A percentile compares a stretch with the other conserved stretches of the same genome.
phyloP scores from a whole-genome alignment of 2,797 vertebrate species.

The Sebastes jordani region DNA sequence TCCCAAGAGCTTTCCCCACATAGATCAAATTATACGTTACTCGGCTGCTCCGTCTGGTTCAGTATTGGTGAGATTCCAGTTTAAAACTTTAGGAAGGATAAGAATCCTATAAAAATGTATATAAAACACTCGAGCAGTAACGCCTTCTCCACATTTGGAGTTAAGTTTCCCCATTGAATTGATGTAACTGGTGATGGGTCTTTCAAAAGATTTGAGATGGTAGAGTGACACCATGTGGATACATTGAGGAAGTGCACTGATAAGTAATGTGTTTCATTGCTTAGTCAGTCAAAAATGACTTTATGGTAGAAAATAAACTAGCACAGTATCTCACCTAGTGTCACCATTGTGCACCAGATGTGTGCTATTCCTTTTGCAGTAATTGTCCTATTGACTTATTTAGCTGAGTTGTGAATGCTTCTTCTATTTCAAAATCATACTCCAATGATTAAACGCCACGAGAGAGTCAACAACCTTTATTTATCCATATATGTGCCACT shows the following conservation, averaged over 20 bases:
- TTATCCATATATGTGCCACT: conserved; percentile 87
- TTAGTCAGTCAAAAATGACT: not conserved
- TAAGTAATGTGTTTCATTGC: not conserved
- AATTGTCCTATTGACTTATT: not conserved
- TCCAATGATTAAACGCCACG: conserved; percentile 49
- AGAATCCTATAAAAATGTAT: not conserved
- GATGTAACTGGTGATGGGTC: not conserved
- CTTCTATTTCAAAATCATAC: not conserved
- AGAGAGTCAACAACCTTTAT: conserved; percentile 88
- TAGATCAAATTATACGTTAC: not conserved
- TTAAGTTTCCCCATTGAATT: not conserved
- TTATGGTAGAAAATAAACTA: not conserved
- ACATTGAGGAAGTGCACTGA: not conserved
- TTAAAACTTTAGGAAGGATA: not conserved
- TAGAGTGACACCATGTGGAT: conserved; percentile 66
- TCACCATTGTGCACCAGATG: not conserved
- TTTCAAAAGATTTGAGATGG: not conserved
- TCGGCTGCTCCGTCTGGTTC: not conserved
- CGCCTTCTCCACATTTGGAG: not conserved
- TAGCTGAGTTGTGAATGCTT: not conserved
- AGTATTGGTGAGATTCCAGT: not conserved
- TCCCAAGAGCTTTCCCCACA: not conserved
- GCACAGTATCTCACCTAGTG: not conserved
- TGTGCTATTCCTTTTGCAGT: not conserved
- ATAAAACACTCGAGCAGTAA: not conserved